Evolutionary conservation across 1,140 invertebrate species (phyloP).

Genomic region (Heliothis virescens): DNA sequence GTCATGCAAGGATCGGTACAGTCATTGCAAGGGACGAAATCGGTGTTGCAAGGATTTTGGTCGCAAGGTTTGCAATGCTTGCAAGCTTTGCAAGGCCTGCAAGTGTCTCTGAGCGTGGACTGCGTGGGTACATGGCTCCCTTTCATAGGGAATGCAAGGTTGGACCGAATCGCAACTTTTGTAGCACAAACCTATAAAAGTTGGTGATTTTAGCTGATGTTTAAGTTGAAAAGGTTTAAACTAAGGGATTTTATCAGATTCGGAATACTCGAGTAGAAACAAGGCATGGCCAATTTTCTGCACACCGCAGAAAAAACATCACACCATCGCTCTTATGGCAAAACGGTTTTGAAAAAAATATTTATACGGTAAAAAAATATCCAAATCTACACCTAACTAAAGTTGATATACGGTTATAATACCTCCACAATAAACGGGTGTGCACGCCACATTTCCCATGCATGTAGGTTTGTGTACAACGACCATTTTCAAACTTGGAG

Average conservation of each 20-base stretch:
- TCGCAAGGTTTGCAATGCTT: neutral
- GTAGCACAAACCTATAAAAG: conserved; percentile 28
- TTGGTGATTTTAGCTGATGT: neutral
- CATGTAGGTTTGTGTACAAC: conserved; percentile 72
- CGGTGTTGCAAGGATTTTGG: conserved; percentile 7
- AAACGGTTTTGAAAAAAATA: neutral
- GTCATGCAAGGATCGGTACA: conserved; percentile 27
- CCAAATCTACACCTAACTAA: neutral
- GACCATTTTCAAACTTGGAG: conserved; percentile 73
- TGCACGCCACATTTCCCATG: conserved; percentile 56
- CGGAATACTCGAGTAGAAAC: too few species aligned
- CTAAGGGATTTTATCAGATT: too few species aligned
- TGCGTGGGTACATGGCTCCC: neutral
- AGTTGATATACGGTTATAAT: conserved; percentile 41
- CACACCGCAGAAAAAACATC: too few species aligned
- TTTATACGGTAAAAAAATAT: neutral
- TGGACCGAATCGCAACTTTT: conserved; percentile 8
- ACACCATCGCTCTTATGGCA: too few species aligned
- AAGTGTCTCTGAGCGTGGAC: neutral
- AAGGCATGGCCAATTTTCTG: too few species aligned
- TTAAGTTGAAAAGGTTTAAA: too few species aligned
- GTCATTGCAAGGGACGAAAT: neutral
- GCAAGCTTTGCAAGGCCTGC: conserved; percentile 4
- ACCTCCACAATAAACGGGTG: conserved; percentile 74
- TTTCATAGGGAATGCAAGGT: conserved; percentile 8